Evolutionary conservation across 2,113 vertebrate species (phyloP), one percentile per base, ranked within the genome.

Genomic region (Elgaria multicarinata): DNA sequence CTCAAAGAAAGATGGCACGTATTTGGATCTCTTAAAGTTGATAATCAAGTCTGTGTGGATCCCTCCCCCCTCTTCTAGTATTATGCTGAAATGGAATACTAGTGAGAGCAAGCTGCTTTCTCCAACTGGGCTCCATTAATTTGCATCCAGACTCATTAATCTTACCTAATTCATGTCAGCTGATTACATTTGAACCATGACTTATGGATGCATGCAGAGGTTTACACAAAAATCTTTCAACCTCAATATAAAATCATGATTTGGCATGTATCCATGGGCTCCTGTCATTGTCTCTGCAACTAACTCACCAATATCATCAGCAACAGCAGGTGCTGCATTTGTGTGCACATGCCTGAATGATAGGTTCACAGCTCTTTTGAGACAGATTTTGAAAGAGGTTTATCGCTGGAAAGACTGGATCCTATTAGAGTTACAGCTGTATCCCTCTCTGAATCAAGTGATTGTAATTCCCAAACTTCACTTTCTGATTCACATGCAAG

Each of bases 51-150:
- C 42, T 69, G 33, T 80, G 50, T 14, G 28, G 83, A 92, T 46
- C 16, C 8, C 79, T 90, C 67, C 86, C 88, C 82, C 86, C n/a
- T n/a, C n/a, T n/a, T 86, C 80, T 83, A 75, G 90, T 85, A 71
- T 64, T 92, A 83, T 66, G 87, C 0, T 87, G 81, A 94, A 96
- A 94, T 94, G 87, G 94, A 96, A 91, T 87, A 90, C 90, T 88
- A 93, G 50, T 77, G 75, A 94, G 93, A 96, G 92, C 91, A 89
- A 87, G 67, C 91, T 95, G 83, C 93, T 96, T 85, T 95, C 94
- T 93, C 42, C 77, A 87, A 71, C 93, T 94, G 94, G 94, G 93
- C 90, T 94, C 95, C 92, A 96, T 97, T 96, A 97, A 97, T 97
- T 96, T 96, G 86, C 95, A 92, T 90, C 90, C 92, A 96, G 88